A percentile compares a stretch with the other conserved stretches of the same genome.
Conservation (phyloP, 2,888 invertebrate genomes). For the Dolichomitus sp. region DNA sequence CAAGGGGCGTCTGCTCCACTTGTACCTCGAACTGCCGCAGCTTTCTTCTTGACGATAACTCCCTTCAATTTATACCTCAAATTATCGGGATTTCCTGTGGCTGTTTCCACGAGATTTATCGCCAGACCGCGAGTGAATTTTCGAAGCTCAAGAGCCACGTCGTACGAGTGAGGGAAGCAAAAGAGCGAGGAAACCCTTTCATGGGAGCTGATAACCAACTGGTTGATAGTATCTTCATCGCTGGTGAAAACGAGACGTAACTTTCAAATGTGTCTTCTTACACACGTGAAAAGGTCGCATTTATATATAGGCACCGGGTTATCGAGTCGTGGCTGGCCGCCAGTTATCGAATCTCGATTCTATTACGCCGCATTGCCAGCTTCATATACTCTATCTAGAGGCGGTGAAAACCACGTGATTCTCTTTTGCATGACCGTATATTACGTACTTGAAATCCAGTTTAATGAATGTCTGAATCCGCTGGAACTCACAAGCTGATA, state of each 20-base stretch:
- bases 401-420: background rate
- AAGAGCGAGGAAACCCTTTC: constrained; percentile 2
- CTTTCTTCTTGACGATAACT: constrained; percentile 74
- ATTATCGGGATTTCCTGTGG: constrained; percentile 71
- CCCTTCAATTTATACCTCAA: constrained; percentile 79
- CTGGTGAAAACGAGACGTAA: constrained; percentile 10
- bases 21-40: constrained; percentile 63
- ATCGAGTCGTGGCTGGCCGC: constrained; percentile 30
- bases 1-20: constrained; percentile 60
- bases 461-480: background rate
- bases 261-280: constrained; percentile 15
- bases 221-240: constrained; percentile 44
- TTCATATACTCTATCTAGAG: background rate
- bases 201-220: constrained; percentile 21
- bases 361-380: constrained; percentile 5
- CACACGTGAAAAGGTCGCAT: background rate
- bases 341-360: constrained; percentile 37
- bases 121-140: constrained; percentile 72
- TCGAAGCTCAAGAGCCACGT: constrained; percentile 58
- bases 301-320: constrained; percentile 5
- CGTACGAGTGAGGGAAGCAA: constrained; percentile 17
- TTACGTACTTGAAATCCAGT: background rate
- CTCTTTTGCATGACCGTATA: background rate
- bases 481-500: background rate
- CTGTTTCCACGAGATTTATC: constrained; percentile 65